These are phyloP conservation scores for Terebella lapidaria DNA, from an alignment of 2,888 invertebrate genomes.

Conservation along the genomic window DNA sequence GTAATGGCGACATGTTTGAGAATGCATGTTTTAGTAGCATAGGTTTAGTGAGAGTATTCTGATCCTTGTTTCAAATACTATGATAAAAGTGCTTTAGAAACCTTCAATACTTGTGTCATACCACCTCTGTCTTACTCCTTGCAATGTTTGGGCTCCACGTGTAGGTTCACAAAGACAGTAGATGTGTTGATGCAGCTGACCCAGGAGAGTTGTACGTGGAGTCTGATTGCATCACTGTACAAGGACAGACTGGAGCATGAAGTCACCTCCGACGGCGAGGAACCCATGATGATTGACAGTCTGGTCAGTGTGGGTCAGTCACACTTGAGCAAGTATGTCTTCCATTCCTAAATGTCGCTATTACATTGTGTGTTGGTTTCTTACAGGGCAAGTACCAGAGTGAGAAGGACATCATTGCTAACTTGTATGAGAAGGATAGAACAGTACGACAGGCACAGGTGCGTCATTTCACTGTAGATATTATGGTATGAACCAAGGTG, in stretches of 20 bases:
- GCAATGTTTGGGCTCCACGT: background rate
- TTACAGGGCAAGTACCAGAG: conserved; percentile 54
- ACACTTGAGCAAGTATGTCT: no score
- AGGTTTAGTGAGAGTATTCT: background rate
- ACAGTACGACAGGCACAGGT: conserved; percentile 56
- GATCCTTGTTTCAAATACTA: background rate
- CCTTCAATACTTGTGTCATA: no score
- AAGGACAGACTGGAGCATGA: conserved; percentile 66
- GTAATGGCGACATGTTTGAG: no score
- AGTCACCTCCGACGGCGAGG: conserved; percentile 9
- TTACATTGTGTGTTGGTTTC: background rate
- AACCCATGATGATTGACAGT: conserved; percentile 18
- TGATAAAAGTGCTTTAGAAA: background rate
- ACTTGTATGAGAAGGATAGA: conserved; percentile 60
- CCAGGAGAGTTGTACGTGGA: conserved; percentile 85
- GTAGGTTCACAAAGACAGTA: background rate
- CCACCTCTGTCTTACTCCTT: background rate
- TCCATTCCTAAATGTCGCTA: no score
- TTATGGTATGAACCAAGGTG: no score
- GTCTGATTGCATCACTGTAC: conserved; percentile 74
- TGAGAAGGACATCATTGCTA: conserved; percentile 61
- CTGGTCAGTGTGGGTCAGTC: conserved; percentile 18
- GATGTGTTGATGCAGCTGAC: conserved; percentile 57
- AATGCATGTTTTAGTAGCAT: no score
- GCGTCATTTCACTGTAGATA: no score